Percentiles rank a stretch among this genome's conserved stretches.
phyloP scores from a whole-genome alignment of 2,113 vertebrate species.

The Lasiurus cinereus region DNA sequence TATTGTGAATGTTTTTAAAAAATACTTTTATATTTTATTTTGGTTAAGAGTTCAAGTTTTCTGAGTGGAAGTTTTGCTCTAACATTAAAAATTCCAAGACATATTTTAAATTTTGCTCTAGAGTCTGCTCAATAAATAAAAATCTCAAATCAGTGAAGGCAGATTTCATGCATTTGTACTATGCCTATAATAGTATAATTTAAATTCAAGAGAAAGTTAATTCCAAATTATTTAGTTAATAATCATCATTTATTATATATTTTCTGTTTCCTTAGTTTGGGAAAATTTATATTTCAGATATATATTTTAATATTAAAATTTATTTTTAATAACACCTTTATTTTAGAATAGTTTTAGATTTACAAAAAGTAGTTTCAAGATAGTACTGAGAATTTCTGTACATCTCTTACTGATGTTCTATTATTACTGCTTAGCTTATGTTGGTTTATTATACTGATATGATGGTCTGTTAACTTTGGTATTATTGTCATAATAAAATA shows the following conservation, averaged over 20 bases:
- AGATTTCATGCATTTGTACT: not conserved
- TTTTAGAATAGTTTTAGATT: constrained; percentile 3
- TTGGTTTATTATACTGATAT: not conserved
- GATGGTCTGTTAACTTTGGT: not conserved
- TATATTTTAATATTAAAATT: not conserved
- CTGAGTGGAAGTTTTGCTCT: not conserved
- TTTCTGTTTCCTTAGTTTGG: not conserved
- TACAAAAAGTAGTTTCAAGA: not conserved
- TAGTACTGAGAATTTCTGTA: not conserved
- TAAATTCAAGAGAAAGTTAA: not conserved
- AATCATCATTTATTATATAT: not conserved
- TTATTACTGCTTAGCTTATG: not conserved
- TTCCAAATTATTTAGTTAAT: not conserved
- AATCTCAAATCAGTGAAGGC: not conserved
- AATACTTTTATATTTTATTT: not conserved
- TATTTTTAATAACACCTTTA: not conserved
- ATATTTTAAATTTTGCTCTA: not conserved
- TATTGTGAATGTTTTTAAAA: not conserved
- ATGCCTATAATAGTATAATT: not conserved
- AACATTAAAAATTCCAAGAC: not conserved
- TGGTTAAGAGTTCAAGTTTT: not conserved
- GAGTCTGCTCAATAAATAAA: not conserved
- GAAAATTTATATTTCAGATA: not conserved
- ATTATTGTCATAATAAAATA: constrained; percentile 4
- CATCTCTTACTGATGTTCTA: not conserved